These are phyloP conservation scores for Liparis tanakae DNA, from an alignment of 2,797 vertebrate species.

Conservation along the genomic window DNA sequence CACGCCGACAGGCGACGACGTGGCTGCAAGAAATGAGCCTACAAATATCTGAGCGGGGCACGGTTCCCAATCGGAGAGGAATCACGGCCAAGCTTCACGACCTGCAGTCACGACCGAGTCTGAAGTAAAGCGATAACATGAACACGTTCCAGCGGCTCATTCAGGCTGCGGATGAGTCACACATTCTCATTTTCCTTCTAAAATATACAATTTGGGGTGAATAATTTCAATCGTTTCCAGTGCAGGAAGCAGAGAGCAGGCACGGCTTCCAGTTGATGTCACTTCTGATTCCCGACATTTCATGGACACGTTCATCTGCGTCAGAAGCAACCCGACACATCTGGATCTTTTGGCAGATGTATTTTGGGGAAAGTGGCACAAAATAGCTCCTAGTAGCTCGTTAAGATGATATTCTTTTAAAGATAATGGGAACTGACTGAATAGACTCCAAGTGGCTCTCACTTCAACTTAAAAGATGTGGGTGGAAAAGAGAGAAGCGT, in stretches of 20 bases:
- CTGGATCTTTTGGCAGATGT: neutral
- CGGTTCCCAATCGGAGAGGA: slow-evolving; percentile 39
- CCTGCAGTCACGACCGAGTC: slow-evolving; percentile 51
- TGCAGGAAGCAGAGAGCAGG: neutral
- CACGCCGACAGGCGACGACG: slow-evolving; percentile 30
- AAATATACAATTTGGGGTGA: slow-evolving; percentile 27
- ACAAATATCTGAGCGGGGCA: slow-evolving; percentile 49
- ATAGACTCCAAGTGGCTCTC: neutral
- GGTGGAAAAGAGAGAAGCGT: neutral
- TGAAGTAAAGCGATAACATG: slow-evolving; percentile 43
- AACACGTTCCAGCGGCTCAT: slow-evolving; percentile 50
- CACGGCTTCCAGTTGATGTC: neutral
- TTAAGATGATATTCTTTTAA: slow-evolving; percentile 13
- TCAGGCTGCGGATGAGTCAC: slow-evolving; percentile 29
- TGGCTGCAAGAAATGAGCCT: slow-evolving; percentile 31
- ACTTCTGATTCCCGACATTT: slow-evolving; percentile 14
- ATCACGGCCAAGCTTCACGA: slow-evolving; percentile 30
- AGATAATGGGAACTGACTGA: neutral
- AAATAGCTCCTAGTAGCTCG: neutral
- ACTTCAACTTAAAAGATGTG: slow-evolving; percentile 4
- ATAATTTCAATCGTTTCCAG: slow-evolving; percentile 29
- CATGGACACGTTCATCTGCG: neutral
- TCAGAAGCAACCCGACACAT: neutral
- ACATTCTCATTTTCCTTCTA: slow-evolving; percentile 29
- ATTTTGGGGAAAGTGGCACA: neutral